Base-by-base conservation (phyloP, 2,797 vertebrate genomes). In the Pangasius krempfi region DNA sequence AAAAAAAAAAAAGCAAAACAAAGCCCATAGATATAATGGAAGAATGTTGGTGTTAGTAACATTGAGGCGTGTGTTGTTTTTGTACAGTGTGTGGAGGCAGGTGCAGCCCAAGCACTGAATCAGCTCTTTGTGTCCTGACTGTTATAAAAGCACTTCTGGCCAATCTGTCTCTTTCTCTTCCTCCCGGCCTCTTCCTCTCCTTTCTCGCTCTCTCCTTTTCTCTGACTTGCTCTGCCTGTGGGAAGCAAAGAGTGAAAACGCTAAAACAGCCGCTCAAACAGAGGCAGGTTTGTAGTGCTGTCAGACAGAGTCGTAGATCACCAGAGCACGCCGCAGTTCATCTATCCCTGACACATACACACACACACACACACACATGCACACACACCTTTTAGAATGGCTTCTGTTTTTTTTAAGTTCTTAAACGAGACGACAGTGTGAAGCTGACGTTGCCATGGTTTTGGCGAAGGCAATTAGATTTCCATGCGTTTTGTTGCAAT, bases 131-230 rank as follows among this genome's bases (percentile, higher is more conserved):
- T 92, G 91, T 90, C 44, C 54, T 56, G 86, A 79, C 88, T 89
- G 89, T 91, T 90, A 90, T 91, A 92, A 90, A 92, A 89, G 90
- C 90, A 88, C 89, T 92, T 89, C 90, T 92, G 89, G 79, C 86
- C 87, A 90, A 91, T 92, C 89, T 90, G 90, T 91, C 91, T 90
- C 91, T 90, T 91, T 92, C 90, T 92, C 89, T 92, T 92, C 91
- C 88, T 91, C 90, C 75, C 60, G 82, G 90, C 90, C 90, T 92
- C 89, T 92, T 92, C 91, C 91, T 90, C 91, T 89, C 91, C 64
- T 91, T 92, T 91, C 89, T 90, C 86, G 52, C 75, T 80, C 70
- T 88, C 87, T 84, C 75, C 86, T 54, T 88, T 76, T 52, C 88
- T 87, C 47, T 70, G 13, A 54, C 88, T 87, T 22, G 80, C 60